These are phyloP conservation scores for Drosophila bocki DNA, from an alignment of 1,140 invertebrate genomes.

Conservation along the genomic window DNA sequence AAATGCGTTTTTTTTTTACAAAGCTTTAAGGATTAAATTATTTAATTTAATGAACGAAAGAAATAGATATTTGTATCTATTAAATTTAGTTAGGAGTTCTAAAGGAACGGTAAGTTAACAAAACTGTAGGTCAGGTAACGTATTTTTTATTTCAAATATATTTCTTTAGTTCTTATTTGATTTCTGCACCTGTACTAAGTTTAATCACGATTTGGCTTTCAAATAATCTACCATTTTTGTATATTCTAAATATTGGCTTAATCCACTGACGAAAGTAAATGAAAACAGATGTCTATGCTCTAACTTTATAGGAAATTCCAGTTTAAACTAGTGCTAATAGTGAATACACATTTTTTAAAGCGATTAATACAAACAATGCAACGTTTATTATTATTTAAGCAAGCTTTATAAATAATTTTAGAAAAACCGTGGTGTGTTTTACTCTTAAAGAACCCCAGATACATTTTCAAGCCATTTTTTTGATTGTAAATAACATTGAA, in stretches of 20 bases:
- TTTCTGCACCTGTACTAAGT: neutral
- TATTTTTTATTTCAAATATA: neutral
- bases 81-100: no score
- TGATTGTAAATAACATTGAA: neutral
- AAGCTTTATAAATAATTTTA: neutral
- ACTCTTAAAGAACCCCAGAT: neutral
- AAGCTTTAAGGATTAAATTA: neutral
- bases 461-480: no score
- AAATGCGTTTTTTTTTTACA: neutral
- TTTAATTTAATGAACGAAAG: neutral
- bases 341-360: neutral
- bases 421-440: slow-evolving; percentile 12
- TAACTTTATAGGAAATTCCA: slow-evolving; percentile 5
- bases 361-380: neutral
- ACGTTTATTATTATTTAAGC: neutral
- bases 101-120: neutral
- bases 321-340: neutral
- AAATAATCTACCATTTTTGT: neutral
- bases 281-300: slow-evolving; percentile 8
- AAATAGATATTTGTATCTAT: no score
- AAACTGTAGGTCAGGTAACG: neutral
- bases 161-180: neutral
- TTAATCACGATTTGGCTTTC: neutral
- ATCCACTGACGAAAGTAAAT: slow-evolving; percentile 13
- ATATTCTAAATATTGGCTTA: slow-evolving; percentile 4